Evolutionary conservation across 2,797 vertebrate species (phyloP).

Genomic region (Labeo calbasu): DNA sequence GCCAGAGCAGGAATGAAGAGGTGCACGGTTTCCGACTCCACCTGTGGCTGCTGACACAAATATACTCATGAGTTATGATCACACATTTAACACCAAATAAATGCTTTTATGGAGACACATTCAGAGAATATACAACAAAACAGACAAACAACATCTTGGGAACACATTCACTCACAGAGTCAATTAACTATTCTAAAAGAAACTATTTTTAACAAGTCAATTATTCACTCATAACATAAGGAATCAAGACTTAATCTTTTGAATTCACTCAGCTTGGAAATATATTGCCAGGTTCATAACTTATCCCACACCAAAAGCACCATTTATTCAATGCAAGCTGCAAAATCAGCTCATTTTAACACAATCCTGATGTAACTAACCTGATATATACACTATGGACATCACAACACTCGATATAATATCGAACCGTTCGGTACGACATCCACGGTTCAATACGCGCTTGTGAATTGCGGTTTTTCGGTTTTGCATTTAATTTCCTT

Average conservation of each 20-base stretch:
- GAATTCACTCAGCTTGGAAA: not conserved
- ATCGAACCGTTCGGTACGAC: too few species aligned
- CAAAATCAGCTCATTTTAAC: not conserved
- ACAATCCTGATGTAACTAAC: too few species aligned
- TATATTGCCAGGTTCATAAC: not conserved
- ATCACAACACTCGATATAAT: too few species aligned
- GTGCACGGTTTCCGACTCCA: constrained; percentile 95
- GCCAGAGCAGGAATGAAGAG: constrained; percentile 96
- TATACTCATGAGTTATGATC: constrained; percentile 1
- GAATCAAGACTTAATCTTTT: not conserved
- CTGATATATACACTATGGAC: not conserved
- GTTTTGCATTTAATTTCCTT: too few species aligned
- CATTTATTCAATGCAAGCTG: not conserved
- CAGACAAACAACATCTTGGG: not conserved
- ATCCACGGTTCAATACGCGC: too few species aligned
- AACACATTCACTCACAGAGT: not conserved
- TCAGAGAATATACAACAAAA: not conserved
- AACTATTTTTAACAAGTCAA: not conserved
- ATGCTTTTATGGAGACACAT: not conserved
- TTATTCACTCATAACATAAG: not conserved
- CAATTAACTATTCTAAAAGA: not conserved
- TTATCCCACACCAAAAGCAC: not conserved
- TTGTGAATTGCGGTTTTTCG: too few species aligned
- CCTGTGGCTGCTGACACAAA: constrained; percentile 82
- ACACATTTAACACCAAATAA: not conserved